phyloP scores from a whole-genome alignment of 2,888 invertebrate genomes.

The Lydus trimaculatus region DNA sequence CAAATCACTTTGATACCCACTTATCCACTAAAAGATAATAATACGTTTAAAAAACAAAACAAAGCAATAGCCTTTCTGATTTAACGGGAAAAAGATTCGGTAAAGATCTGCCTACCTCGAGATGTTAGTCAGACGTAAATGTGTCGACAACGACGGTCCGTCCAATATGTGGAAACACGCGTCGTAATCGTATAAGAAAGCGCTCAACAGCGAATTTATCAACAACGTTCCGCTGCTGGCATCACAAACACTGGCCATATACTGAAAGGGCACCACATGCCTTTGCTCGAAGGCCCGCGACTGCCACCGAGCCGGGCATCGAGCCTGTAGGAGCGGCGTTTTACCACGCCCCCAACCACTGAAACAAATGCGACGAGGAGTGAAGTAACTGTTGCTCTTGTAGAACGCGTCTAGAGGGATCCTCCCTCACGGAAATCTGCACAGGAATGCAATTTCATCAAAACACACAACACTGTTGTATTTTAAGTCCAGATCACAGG shows the following conservation, averaged over 20 bases:
- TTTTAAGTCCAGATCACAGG: slow-evolving; percentile 59
- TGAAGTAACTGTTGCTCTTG: slow-evolving; percentile 61
- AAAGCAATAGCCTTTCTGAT: not conserved
- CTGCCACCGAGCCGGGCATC: slow-evolving; percentile 50
- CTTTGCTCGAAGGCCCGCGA: slow-evolving; percentile 43
- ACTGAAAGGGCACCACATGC: slow-evolving; percentile 47
- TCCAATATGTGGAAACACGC: not conserved
- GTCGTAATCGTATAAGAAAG: slow-evolving; percentile 12
- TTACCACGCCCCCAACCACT: slow-evolving; percentile 58
- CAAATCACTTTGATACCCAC: not conserved
- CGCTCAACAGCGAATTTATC: not conserved
- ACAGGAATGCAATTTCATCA: slow-evolving; percentile 63
- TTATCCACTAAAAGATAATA: not conserved
- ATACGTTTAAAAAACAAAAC: not conserved
- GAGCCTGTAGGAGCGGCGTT: slow-evolving; percentile 58
- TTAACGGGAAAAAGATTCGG: not conserved
- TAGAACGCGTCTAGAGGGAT: slow-evolving; percentile 51
- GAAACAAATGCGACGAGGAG: slow-evolving; percentile 58
- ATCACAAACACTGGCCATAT: slow-evolving; percentile 45
- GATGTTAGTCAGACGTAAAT: slow-evolving; percentile 17
- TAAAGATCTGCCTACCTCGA: slow-evolving; percentile 24
- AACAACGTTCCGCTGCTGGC: slow-evolving; percentile 34
- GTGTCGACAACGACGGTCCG: slow-evolving; percentile 10
- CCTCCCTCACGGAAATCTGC: slow-evolving; percentile 61
- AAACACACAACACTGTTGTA: slow-evolving; percentile 57